Percentiles rank a stretch among this genome's conserved stretches.
These are phyloP conservation scores for Barbus barbus DNA, from an alignment of 2,113 vertebrate species.

Conservation along the genomic window DNA sequence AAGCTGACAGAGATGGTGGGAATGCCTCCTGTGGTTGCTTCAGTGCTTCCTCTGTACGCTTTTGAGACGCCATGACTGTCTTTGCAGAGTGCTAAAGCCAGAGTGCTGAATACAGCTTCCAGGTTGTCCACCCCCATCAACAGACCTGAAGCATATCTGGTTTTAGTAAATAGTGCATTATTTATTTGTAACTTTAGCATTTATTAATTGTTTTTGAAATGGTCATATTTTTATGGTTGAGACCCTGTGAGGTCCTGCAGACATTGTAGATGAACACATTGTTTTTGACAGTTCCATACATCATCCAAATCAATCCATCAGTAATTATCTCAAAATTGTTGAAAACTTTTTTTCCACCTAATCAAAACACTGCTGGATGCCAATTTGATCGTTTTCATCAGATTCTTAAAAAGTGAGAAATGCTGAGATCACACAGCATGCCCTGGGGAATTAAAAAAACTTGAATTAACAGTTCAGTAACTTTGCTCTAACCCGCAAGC, in stretches of 20 bases:
- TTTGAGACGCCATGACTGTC: background rate
- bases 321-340: too few species aligned
- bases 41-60: too few species aligned
- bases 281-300: too few species aligned
- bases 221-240: too few species aligned
- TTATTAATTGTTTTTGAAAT: too few species aligned
- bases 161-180: too few species aligned
- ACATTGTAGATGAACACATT: too few species aligned
- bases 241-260: too few species aligned
- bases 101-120: background rate
- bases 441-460: background rate
- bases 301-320: background rate
- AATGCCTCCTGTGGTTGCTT: background rate
- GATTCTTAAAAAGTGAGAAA: constrained; percentile 13
- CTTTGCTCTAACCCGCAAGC: constrained; percentile 12
- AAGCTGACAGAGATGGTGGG: constrained; percentile 1
- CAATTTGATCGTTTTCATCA: constrained; percentile 2
- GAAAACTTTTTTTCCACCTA: too few species aligned
- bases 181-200: too few species aligned
- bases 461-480: constrained; percentile 2
- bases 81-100: background rate
- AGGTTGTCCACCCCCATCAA: background rate
- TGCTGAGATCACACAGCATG: background rate
- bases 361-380: background rate
- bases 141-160: too few species aligned